Conservation (phyloP, 1,140 invertebrate genomes). For the Drosophila leontia region DNA sequence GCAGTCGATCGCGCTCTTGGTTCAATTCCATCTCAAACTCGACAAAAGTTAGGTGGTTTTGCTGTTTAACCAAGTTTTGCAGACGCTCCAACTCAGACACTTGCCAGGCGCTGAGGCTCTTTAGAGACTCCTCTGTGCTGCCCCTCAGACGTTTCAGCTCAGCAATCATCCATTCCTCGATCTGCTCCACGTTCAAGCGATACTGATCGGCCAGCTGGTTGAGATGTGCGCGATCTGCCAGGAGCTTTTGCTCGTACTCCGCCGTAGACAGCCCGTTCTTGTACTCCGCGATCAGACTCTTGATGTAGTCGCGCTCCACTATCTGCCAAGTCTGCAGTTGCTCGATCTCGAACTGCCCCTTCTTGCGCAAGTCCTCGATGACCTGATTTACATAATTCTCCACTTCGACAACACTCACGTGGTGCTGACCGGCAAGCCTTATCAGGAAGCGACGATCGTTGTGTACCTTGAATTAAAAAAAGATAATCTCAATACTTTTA, state of each 20-base stretch:
- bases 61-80: conserved; percentile 66
- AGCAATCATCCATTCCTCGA: conserved; percentile 80
- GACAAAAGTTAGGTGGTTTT: conserved; percentile 75
- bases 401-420: conserved; percentile 74
- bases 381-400: conserved; percentile 75
- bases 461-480: conserved; percentile 42
- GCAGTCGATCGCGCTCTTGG: conserved; percentile 65
- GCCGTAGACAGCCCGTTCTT: conserved; percentile 67
- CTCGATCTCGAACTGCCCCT: conserved; percentile 77
- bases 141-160: conserved; percentile 73
- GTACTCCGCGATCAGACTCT: conserved; percentile 65
- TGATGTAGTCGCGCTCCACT: conserved; percentile 77
- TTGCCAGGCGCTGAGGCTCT: conserved; percentile 72
- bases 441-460: conserved; percentile 71
- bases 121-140: conserved; percentile 59
- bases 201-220: conserved; percentile 76
- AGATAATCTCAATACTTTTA: neutral
- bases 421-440: conserved; percentile 75
- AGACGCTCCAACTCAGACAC: conserved; percentile 68
- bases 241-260: conserved; percentile 72
- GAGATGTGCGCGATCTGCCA: conserved; percentile 70
- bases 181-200: conserved; percentile 73
- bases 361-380: conserved; percentile 70
- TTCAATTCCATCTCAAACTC: conserved; percentile 76
- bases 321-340: conserved; percentile 75